These are phyloP conservation scores for Thymelicus lineola DNA, from an alignment of 2,888 invertebrate genomes.

Conservation along the genomic window DNA sequence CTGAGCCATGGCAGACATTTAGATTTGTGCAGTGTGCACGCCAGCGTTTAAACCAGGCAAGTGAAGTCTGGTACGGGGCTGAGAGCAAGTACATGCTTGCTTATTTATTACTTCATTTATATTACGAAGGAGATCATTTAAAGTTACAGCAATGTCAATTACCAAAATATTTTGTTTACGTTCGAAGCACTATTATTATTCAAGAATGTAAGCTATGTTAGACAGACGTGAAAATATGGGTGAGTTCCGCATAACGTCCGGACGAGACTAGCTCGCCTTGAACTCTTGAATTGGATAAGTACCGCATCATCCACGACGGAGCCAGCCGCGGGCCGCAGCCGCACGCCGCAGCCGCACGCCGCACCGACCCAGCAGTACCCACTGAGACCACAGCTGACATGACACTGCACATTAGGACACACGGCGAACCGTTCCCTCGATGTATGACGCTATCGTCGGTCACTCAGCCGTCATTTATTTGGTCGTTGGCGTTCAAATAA, in stretches of 20 bases:
- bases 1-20: too few species aligned
- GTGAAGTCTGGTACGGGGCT: too few species aligned
- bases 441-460: neutral
- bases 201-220: slow-evolving; percentile 19
- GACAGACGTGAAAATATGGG: slow-evolving; percentile 9
- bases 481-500: slow-evolving; percentile 6
- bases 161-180: too few species aligned
- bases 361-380: neutral
- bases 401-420: slow-evolving; percentile 1
- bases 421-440: neutral
- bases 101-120: too few species aligned
- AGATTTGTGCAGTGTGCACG: too few species aligned
- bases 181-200: slow-evolving; percentile 5
- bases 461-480: slow-evolving; percentile 14
- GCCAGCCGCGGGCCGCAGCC: neutral
- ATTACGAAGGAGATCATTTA: too few species aligned
- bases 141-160: too few species aligned
- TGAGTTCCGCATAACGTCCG: slow-evolving; percentile 30
- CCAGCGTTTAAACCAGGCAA: too few species aligned
- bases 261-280: slow-evolving; percentile 28
- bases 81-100: too few species aligned
- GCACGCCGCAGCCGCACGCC: neutral
- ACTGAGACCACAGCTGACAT: too few species aligned
- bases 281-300: slow-evolving; percentile 25
- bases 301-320: slow-evolving; percentile 1